Percentiles rank a stretch among this genome's conserved stretches.
Conservation (phyloP, 2,797 vertebrate genomes). For the Manis javanica region DNA sequence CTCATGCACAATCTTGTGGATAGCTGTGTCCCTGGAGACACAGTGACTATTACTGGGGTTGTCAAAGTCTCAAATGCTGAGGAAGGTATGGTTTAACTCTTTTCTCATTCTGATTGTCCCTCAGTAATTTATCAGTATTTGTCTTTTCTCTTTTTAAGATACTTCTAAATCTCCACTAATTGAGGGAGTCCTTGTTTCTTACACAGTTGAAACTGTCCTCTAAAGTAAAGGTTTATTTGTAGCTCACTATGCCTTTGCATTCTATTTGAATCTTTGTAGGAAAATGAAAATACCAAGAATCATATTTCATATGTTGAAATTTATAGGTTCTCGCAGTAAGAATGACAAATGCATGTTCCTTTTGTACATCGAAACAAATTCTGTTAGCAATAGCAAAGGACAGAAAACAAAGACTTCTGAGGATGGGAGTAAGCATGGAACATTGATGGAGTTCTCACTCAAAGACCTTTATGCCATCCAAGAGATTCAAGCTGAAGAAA, state of each 20-base stretch:
- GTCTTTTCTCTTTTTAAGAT: constrained; percentile 31
- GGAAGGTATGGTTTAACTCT: constrained; percentile 87
- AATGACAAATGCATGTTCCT: constrained; percentile 99
- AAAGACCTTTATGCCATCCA: constrained; percentile 98
- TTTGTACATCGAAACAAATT: constrained; percentile 96
- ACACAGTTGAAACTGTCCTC: constrained; percentile 5
- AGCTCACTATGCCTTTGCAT: constrained; percentile 26
- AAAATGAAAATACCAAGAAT: constrained; percentile 7
- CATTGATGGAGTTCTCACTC: constrained; percentile 95
- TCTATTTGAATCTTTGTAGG: constrained; percentile 21
- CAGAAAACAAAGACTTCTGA: constrained; percentile 88
- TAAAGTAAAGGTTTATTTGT: constrained; percentile 43
- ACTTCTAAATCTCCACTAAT: constrained; percentile 26
- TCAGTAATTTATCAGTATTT: not conserved
- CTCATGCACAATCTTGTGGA: constrained; percentile 96
- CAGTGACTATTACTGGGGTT: constrained; percentile 93
- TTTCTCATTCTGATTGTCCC: not conserved
- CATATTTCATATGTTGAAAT: constrained; percentile 54
- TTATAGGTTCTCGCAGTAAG: constrained; percentile 92
- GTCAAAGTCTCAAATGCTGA: constrained; percentile 94
- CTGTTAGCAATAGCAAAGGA: constrained; percentile 97
- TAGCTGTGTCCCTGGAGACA: constrained; percentile 97
- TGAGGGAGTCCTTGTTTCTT: constrained; percentile 47
- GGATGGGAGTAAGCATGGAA: constrained; percentile 85
- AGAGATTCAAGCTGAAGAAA: constrained; percentile 97